Evolutionary conservation across 2,797 vertebrate species (phyloP).

Genomic region (Cottoperca gobio): DNA sequence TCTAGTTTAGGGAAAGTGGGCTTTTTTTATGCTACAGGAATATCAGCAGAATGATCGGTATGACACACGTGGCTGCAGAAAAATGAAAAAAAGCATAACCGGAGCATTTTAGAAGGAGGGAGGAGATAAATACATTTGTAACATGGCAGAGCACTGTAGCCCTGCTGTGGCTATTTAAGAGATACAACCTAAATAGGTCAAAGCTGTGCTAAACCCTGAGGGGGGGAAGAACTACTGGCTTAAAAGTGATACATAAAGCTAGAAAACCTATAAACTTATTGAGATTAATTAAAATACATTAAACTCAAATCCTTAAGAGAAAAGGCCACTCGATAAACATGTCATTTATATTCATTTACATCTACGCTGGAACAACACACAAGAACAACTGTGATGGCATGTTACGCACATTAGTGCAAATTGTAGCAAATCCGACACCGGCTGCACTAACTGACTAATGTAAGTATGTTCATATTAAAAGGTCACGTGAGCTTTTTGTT

Average conservation of each 20-base stretch:
- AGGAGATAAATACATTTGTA: conserved; percentile 27
- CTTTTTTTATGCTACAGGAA: conserved; percentile 87
- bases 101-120: conserved; percentile 25
- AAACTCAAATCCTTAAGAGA: conserved; percentile 28
- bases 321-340: conserved; percentile 44
- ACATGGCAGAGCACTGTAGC: conserved; percentile 50
- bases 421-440: conserved; percentile 11
- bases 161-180: conserved; percentile 32
- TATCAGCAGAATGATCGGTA: conserved; percentile 72
- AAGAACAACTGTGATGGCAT: conserved; percentile 21
- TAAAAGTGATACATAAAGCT: conserved; percentile 52
- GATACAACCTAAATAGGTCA: conserved; percentile 60
- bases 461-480: conserved; percentile 29
- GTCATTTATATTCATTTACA: conserved; percentile 42
- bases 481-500: conserved; percentile 15
- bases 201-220: conserved; percentile 32
- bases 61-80: conserved; percentile 49
- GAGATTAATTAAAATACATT: conserved; percentile 57
- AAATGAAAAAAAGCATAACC: conserved; percentile 32
- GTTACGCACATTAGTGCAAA: conserved; percentile 2
- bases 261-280: conserved; percentile 27
- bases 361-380: conserved; percentile 27
- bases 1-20: conserved; percentile 86
- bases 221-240: conserved; percentile 26
- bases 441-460: conserved; percentile 5